Base-by-base conservation (phyloP, 2,797 vertebrate genomes). In the Semaprochilodus insignis region DNA sequence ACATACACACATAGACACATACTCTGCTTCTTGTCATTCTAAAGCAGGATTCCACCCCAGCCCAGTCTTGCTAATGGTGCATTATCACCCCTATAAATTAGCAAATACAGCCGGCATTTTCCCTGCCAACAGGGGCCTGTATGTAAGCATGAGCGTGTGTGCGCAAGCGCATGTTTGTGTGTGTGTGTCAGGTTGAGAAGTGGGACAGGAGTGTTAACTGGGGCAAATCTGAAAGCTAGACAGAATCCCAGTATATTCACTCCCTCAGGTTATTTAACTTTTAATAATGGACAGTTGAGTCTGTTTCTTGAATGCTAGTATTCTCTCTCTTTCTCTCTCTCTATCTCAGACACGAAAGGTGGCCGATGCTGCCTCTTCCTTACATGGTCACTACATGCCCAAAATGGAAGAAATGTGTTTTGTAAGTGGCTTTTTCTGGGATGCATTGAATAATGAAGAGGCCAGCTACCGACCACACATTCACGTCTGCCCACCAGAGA, bases 351-450 rank as follows among this genome's bases (percentile, higher is more conserved):
- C 91, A 88, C 66, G 78, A 89, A 85, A 84, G 84, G 88, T 83
- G 86, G 79, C 88, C 86, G 86, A 85, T 83, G 87, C 54, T 92
- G 94, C 92, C 90, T 92, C 89, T 83, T 93, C 91, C 65, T 75
- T 84, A 92, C 95, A 92, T 91, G 89, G 91, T 93, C 94, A 90
- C 93, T 93, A 96, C 95, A 95, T 95, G 93, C 93, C 95, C 93
- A 95, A 96, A 98, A 98, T 97, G 96, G 96, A 97, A 97, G 88
- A 97, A 96, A 95, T 96, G 94, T 97, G 96, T 98, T 97, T 93
- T 96, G 94, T 88, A 91, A 93, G 95, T 91, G 93, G 91, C 92
- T 94, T 96, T 96, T 95, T 96, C 95, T 84, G 92, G 93, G 34
- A 91, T 93, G 93, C 92, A 93, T 96, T 99, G 96, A 99, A 98